Conservation (phyloP, 2,888 invertebrate species). For the Odiellus spinosus region DNA sequence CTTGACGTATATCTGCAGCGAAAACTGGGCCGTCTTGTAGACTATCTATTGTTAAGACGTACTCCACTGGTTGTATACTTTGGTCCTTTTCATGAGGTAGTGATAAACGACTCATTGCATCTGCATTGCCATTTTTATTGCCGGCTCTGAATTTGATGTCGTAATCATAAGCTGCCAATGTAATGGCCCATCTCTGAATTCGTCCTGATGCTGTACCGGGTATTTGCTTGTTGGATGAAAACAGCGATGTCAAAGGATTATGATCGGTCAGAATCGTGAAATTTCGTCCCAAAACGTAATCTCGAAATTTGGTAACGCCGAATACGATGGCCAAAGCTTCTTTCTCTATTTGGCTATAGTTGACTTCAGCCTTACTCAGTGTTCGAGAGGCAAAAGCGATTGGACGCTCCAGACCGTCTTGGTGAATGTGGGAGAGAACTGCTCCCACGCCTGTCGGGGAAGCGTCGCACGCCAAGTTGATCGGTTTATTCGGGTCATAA, state of each 20-base stretch:
- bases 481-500: constrained; percentile 25
- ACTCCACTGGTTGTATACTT: background rate
- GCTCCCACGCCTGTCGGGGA: constrained; percentile 22
- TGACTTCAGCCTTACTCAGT: constrained; percentile 16
- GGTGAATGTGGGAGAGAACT: constrained; percentile 23
- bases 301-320: constrained; percentile 29
- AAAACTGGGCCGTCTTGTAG: constrained; percentile 4
- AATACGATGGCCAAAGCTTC: constrained; percentile 29
- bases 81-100: background rate
- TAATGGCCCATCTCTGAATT: constrained; percentile 23
- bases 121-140: constrained; percentile 24
- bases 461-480: constrained; percentile 29
- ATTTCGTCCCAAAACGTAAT: constrained; percentile 28
- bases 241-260: constrained; percentile 25
- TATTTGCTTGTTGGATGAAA: constrained; percentile 7
- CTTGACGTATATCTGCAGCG: background rate
- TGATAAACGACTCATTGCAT: constrained; percentile 23
- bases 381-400: constrained; percentile 20
- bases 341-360: constrained; percentile 22
- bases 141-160: constrained; percentile 24
- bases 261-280: constrained; percentile 32
- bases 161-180: constrained; percentile 26
- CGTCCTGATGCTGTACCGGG: constrained; percentile 23
- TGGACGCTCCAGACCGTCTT: constrained; percentile 28
- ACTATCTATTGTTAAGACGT: constrained; percentile 1